Conservation (phyloP, 2,888 invertebrate genomes). For the Polietes domitor region DNA sequence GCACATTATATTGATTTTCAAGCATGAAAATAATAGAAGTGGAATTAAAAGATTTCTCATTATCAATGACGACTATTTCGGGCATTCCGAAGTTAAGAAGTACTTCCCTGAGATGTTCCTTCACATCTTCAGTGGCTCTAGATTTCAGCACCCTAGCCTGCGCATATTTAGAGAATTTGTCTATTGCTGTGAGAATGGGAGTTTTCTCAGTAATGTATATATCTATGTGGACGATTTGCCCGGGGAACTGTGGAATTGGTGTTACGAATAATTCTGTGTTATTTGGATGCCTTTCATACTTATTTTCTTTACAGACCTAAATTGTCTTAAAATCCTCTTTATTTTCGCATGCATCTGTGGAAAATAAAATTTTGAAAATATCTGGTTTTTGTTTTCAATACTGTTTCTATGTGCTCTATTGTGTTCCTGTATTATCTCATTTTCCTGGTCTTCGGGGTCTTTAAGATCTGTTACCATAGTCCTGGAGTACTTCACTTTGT, state of each 20-base stretch:
- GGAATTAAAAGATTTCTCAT: slow-evolving; percentile 52
- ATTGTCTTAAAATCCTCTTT: slow-evolving; percentile 16
- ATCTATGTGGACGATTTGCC: slow-evolving; percentile 41
- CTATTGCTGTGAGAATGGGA: slow-evolving; percentile 20
- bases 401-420: slow-evolving; percentile 28
- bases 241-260: slow-evolving; percentile 19
- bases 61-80: slow-evolving; percentile 49
- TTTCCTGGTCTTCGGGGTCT: slow-evolving; percentile 31
- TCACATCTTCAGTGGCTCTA: slow-evolving; percentile 12
- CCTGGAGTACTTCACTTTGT: slow-evolving; percentile 34
- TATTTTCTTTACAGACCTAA: slow-evolving; percentile 43
- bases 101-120: slow-evolving; percentile 20
- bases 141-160: slow-evolving; percentile 16
- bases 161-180: slow-evolving; percentile 41
- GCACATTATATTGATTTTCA: slow-evolving; percentile 28
- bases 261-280: slow-evolving; percentile 19
- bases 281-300: slow-evolving; percentile 23
- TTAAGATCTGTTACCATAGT: slow-evolving; percentile 26
- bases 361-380: slow-evolving; percentile 24
- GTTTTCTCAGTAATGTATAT: slow-evolving; percentile 20
- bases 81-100: slow-evolving; percentile 22
- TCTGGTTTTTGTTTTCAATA: slow-evolving; percentile 47
- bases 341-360: slow-evolving; percentile 31
- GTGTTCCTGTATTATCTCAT: slow-evolving; percentile 39
- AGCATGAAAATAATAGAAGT: slow-evolving; percentile 42